These are phyloP conservation scores for Xiphophorus hellerii DNA, from an alignment of 2,113 vertebrate genomes.

Conservation along the genomic window DNA sequence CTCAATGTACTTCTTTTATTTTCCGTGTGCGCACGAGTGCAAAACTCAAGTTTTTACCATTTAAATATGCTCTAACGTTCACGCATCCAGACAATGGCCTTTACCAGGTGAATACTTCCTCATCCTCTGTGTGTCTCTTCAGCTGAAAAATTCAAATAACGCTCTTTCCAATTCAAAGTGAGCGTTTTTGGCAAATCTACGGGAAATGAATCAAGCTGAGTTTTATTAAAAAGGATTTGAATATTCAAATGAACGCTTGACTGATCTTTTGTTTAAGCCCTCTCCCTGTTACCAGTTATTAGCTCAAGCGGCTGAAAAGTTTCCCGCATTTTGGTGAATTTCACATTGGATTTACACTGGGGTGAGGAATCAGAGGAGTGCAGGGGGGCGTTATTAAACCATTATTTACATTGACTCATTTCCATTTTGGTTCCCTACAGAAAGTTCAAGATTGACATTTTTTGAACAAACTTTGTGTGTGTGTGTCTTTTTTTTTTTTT, in stretches of 20 bases:
- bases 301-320: slow-evolving; percentile 81
- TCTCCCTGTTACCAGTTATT: slow-evolving; percentile 80
- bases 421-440: slow-evolving; percentile 76
- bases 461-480: slow-evolving; percentile 75
- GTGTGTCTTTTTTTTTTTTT: slow-evolving; percentile 41
- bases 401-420: slow-evolving; percentile 84
- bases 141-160: slow-evolving; percentile 71
- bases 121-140: slow-evolving; percentile 32
- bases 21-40: background rate
- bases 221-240: slow-evolving; percentile 84
- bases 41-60: slow-evolving; percentile 1
- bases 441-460: slow-evolving; percentile 79
- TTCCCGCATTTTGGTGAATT: slow-evolving; percentile 79
- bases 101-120: slow-evolving; percentile 56
- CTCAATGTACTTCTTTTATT: background rate
- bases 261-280: slow-evolving; percentile 85
- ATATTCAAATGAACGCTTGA: slow-evolving; percentile 85
- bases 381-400: slow-evolving; percentile 79
- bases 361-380: too few species aligned
- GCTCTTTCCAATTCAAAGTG: slow-evolving; percentile 66
- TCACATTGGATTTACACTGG: slow-evolving; percentile 79
- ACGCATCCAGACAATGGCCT: slow-evolving; percentile 40
- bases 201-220: slow-evolving; percentile 76
- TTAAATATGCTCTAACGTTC: background rate
- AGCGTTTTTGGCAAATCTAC: slow-evolving; percentile 74